A percentile compares a stretch with the other conserved stretches of the same genome.
phyloP scores from a whole-genome alignment of 2,888 invertebrate genomes.

The Falcaria lacertinaria region DNA sequence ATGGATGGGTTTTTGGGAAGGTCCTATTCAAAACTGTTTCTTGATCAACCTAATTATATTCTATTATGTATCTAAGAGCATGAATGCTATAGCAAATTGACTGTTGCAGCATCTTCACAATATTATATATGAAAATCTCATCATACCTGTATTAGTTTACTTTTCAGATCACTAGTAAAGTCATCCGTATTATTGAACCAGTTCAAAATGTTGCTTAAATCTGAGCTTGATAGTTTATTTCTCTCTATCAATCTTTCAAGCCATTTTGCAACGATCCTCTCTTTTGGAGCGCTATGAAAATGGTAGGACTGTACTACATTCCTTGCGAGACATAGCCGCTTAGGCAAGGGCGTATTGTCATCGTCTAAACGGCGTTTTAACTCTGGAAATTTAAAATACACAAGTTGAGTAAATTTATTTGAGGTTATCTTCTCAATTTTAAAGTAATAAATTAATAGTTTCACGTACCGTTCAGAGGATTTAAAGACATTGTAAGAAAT shows the following conservation, averaged over 20 bases:
- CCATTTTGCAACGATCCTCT: constrained; percentile 74
- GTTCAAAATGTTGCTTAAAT: constrained; percentile 48
- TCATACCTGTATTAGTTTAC: constrained; percentile 57
- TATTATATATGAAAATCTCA: constrained; percentile 1
- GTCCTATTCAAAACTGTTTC: too few species aligned
- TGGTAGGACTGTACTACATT: constrained; percentile 70
- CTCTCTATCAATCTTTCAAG: constrained; percentile 44
- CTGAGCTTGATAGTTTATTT: constrained; percentile 41
- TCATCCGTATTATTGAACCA: constrained; percentile 54
- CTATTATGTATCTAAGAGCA: too few species aligned
- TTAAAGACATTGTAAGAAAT: constrained; percentile 48
- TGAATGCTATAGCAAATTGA: too few species aligned
- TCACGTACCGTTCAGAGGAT: constrained; percentile 59
- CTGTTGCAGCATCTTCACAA: too few species aligned
- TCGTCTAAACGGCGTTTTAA: constrained; percentile 67
- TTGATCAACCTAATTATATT: too few species aligned
- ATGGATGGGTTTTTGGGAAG: too few species aligned
- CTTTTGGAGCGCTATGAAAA: constrained; percentile 69
- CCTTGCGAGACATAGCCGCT: constrained; percentile 75
- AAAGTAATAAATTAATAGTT: not conserved
- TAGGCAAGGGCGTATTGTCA: constrained; percentile 59
- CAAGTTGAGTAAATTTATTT: constrained; percentile 9
- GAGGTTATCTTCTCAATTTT: constrained; percentile 29
- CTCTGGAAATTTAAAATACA: constrained; percentile 46
- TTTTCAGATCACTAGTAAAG: constrained; percentile 55